Evolutionary conservation across 2,797 vertebrate species (phyloP).

Genomic region (Coendou prehensilis): DNA sequence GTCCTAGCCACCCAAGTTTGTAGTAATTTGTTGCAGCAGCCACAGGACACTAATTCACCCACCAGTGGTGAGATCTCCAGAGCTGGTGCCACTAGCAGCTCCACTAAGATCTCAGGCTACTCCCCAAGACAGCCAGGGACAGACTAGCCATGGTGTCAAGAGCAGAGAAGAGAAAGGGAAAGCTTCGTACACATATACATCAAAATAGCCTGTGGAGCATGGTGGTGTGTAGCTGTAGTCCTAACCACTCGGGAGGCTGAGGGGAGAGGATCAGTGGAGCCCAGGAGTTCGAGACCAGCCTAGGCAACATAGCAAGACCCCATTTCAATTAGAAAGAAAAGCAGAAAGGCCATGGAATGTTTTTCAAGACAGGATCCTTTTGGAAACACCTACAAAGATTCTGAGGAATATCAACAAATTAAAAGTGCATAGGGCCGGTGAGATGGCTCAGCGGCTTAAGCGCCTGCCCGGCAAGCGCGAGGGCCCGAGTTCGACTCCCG

Average conservation of each 20-base stretch:
- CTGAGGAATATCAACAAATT: constrained; percentile 73
- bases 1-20: not conserved
- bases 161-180: constrained; percentile 51
- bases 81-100: not conserved
- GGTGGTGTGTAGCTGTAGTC: not conserved
- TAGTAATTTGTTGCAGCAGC: not conserved
- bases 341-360: constrained; percentile 10
- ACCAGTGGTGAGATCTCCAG: not conserved
- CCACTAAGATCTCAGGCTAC: not conserved
- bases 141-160: constrained; percentile 30
- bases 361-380: constrained; percentile 73
- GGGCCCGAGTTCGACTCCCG: too few species aligned
- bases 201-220: not conserved
- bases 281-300: not conserved
- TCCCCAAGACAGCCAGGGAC: not conserved
- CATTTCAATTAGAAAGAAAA: not conserved
- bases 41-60: constrained; percentile 25
- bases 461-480: too few species aligned
- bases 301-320: not conserved
- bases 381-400: constrained; percentile 72
- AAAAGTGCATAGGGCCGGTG: constrained; percentile 65
- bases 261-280: not conserved
- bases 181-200: not conserved
- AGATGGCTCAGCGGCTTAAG: too few species aligned
- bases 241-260: not conserved